Evolutionary conservation across 2,113 vertebrate species (phyloP).

Genomic region (Tyto alba): DNA sequence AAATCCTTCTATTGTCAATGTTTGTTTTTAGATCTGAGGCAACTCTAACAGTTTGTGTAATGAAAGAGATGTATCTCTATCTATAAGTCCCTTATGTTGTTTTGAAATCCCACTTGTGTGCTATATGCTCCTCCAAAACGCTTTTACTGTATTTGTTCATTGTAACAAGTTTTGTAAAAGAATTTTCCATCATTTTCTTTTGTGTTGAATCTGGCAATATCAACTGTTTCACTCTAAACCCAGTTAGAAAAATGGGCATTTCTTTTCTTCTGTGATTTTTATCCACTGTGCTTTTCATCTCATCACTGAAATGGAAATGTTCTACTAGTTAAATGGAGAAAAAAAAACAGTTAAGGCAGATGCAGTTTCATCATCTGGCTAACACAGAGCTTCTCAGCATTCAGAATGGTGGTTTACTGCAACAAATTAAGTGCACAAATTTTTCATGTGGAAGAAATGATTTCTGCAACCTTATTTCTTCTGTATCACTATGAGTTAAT

Average conservation of each 20-base stretch:
- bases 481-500: neutral
- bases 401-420: neutral
- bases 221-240: neutral
- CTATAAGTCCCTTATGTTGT: neutral
- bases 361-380: neutral
- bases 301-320: neutral
- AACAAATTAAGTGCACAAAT: conserved; percentile 5
- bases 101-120: neutral
- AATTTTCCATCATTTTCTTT: neutral
- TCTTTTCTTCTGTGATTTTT: neutral
- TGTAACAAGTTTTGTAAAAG: neutral
- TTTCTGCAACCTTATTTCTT: neutral
- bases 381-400: neutral
- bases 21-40: neutral
- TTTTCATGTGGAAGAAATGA: conserved; percentile 13
- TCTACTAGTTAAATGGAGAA: neutral
- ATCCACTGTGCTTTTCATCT: neutral
- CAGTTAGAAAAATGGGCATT: neutral
- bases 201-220: neutral
- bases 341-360: neutral
- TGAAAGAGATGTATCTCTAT: neutral
- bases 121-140: neutral
- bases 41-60: neutral
- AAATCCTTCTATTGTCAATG: neutral
- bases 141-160: neutral